Percentiles rank a stretch among this genome's conserved stretches.
These are phyloP conservation scores for Drosophila emarginata DNA, from an alignment of 2,888 invertebrate species.

Conservation along the genomic window DNA sequence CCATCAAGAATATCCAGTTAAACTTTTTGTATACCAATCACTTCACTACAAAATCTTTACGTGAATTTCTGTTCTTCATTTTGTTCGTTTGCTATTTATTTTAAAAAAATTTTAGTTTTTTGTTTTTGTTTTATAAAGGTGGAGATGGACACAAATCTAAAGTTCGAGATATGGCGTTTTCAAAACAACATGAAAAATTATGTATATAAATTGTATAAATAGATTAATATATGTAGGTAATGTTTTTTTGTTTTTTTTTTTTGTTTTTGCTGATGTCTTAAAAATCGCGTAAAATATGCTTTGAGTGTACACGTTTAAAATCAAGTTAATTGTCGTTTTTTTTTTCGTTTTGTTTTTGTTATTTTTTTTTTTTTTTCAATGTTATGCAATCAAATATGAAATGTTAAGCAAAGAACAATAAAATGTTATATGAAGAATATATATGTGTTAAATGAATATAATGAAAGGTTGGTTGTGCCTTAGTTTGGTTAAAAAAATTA, in stretches of 20 bases:
- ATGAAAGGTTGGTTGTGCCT: background rate
- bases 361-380: background rate
- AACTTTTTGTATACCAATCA: too few species aligned
- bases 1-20: too few species aligned
- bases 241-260: background rate
- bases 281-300: conserved; percentile 22
- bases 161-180: background rate
- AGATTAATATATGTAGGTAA: background rate
- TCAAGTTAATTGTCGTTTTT: conserved; percentile 18
- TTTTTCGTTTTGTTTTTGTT: conserved; percentile 15
- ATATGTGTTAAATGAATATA: too few species aligned
- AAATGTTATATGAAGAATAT: too few species aligned
- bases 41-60: background rate
- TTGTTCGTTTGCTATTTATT: conserved; percentile 1
- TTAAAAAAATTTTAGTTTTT: background rate
- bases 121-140: background rate
- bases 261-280: background rate
- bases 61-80: background rate
- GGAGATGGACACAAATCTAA: background rate
- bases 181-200: background rate
- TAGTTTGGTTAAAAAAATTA: background rate
- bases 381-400: background rate
- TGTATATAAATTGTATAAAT: conserved; percentile 2
- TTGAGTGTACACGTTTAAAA: conserved; percentile 31
- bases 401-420: background rate